Base-by-base conservation (phyloP, 2,797 vertebrate genomes). In the Molossus alvarezi region DNA sequence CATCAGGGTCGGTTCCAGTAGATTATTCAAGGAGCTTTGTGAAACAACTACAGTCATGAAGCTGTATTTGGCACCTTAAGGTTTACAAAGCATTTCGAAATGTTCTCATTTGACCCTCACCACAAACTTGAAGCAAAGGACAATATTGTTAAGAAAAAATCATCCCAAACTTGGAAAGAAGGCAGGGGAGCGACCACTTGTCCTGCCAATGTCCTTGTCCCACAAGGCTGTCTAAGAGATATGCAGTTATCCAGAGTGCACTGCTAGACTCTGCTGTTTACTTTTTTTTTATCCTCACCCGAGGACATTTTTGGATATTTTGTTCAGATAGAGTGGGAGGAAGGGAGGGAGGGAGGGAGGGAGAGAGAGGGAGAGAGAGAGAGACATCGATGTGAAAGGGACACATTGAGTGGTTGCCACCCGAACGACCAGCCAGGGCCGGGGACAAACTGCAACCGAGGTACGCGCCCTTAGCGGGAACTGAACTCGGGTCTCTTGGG, bases 161-260 rank as follows among this genome's bases (percentile, higher is more conserved):
- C 27, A 94, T 13, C 58, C 33, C 37, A 95, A 51, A 67, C 69
- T 73, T 86, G 51, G 73, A 90, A 80, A 80, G 51, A 41, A 91
- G 45, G 18, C 21, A 65, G 23, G 53, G 37, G 9, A 27, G 33
- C 48, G 18, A 53, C 41, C 7, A 23, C 21, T 6, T 81, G 25
- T 53, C 80, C 29, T 41, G 17, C 83, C 60, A 17, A 20, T 58
- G 20, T 53, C 82, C 27, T 25, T 53, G 29, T 51, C 81, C 57
- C 37, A 58, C 60, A 82, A 69, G 48, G 29, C 94, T 2, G 12
- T 51, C 53, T 58, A 84, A 88, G 58, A 81, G 77, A 75, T 71
- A 79, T 29, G 53, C 27, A 14, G n/a, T 67, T 85, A 71, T 67
- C 69, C 45, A 45, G 65, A 64, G 62, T 53, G 29, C 3, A 27